A percentile compares a stretch with the other conserved stretches of the same genome.
These are phyloP conservation scores for Antheraea yamamai DNA, from an alignment of 2,888 invertebrate species.

Conservation along the genomic window DNA sequence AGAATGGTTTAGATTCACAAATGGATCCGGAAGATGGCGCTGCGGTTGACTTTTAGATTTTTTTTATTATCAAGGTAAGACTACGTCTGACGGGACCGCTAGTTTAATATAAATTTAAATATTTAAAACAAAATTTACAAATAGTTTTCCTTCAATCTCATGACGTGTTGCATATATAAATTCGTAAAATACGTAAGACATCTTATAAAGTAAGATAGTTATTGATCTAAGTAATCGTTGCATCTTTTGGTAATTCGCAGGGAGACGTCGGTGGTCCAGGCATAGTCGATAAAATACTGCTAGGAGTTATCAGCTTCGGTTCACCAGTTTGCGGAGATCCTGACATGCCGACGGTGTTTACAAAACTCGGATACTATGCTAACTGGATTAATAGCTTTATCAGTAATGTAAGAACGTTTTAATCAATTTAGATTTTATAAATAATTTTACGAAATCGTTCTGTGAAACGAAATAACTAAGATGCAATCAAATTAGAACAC, in stretches of 20 bases:
- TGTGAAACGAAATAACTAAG: neutral
- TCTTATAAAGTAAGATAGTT: neutral
- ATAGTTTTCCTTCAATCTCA: neutral
- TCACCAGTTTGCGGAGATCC: conserved; percentile 44
- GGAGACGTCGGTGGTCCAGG: conserved; percentile 51
- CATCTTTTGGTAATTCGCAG: conserved; percentile 28
- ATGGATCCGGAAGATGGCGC: no score
- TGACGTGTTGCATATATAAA: neutral
- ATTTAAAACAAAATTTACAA: neutral
- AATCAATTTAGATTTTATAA: neutral
- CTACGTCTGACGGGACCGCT: no score
- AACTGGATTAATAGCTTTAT: conserved; percentile 49
- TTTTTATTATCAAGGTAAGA: no score
- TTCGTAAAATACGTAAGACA: neutral
- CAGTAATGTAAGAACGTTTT: conserved; percentile 33
- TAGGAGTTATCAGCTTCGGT: conserved; percentile 53
- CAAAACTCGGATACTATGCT: conserved; percentile 42
- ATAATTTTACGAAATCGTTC: neutral
- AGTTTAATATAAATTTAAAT: neutral
- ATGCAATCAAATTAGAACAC: neutral
- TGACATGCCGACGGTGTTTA: conserved; percentile 54
- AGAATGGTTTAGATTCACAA: no score
- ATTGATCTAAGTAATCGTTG: neutral
- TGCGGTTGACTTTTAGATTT: no score
- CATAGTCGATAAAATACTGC: conserved; percentile 34